These are phyloP conservation scores for Proteles cristata DNA, from an alignment of 2,113 vertebrate species.

Conservation along the genomic window DNA sequence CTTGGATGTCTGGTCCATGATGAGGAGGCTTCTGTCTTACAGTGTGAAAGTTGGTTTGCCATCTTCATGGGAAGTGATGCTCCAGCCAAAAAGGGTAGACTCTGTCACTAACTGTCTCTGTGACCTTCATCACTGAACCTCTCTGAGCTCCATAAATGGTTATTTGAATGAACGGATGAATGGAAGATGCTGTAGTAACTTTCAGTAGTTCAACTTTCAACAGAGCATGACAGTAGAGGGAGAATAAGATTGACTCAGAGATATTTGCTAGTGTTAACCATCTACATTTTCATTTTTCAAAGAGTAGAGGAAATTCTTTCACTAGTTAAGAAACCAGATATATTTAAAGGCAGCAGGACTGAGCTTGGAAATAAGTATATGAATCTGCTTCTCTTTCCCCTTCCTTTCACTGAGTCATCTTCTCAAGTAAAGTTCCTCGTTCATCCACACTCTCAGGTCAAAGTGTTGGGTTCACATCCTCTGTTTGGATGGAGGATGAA, in stretches of 20 bases:
- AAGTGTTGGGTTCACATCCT: neutral
- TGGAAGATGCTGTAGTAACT: neutral
- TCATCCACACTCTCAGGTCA: neutral
- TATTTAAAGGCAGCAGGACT: neutral
- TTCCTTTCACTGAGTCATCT: neutral
- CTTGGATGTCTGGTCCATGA: neutral
- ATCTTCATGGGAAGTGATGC: neutral
- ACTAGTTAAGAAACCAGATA: neutral
- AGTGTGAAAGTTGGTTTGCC: neutral
- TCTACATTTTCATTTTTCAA: neutral
- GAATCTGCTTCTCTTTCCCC: neutral
- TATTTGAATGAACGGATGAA: neutral
- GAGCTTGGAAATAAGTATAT: neutral
- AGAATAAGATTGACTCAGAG: neutral
- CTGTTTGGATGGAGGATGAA: neutral
- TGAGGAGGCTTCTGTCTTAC: neutral
- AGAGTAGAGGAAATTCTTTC: neutral
- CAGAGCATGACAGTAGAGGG: neutral
- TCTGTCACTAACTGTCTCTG: neutral
- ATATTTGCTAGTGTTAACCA: neutral
- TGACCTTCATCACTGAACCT: neutral
- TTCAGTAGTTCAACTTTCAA: neutral
- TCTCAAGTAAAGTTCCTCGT: neutral
- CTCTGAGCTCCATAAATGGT: neutral
- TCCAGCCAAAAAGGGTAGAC: neutral